Conservation (phyloP, 2,888 invertebrate genomes). For the Sthenelais limicola region DNA sequence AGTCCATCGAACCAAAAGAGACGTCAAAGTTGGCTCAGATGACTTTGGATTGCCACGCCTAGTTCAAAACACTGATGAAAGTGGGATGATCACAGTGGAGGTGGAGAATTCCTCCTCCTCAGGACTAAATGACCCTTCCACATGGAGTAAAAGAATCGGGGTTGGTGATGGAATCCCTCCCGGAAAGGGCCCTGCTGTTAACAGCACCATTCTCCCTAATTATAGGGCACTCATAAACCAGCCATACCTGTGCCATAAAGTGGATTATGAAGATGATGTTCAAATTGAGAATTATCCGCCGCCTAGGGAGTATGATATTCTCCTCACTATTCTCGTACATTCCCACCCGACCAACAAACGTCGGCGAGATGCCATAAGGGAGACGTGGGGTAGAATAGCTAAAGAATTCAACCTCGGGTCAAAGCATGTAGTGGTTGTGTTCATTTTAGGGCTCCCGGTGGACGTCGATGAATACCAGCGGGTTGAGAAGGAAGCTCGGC, state of each 20-base stretch:
- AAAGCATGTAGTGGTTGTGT: conserved; percentile 14
- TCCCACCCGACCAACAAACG: conserved; percentile 26
- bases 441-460: conserved; percentile 16
- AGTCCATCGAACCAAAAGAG: too few species aligned
- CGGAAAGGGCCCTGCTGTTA: too few species aligned
- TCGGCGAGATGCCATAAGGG: conserved; percentile 34
- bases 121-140: too few species aligned
- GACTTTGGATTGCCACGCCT: too few species aligned
- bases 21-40: too few species aligned
- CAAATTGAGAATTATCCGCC: too few species aligned
- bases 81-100: too few species aligned
- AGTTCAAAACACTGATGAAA: too few species aligned
- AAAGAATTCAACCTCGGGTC: background rate
- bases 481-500: conserved; percentile 12
- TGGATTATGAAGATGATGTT: conserved; percentile 22
- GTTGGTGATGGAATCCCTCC: too few species aligned
- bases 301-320: background rate
- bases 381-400: conserved; percentile 34
- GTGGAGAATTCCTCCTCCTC: too few species aligned
- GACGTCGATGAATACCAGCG: conserved; percentile 23
- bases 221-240: conserved; percentile 14
- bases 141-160: too few species aligned
- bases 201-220: background rate
- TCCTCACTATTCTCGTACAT: conserved; percentile 25
- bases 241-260: conserved; percentile 29